Evolutionary conservation across 2,113 vertebrate species (phyloP).

Genomic region (Cyprichromis sp.): DNA sequence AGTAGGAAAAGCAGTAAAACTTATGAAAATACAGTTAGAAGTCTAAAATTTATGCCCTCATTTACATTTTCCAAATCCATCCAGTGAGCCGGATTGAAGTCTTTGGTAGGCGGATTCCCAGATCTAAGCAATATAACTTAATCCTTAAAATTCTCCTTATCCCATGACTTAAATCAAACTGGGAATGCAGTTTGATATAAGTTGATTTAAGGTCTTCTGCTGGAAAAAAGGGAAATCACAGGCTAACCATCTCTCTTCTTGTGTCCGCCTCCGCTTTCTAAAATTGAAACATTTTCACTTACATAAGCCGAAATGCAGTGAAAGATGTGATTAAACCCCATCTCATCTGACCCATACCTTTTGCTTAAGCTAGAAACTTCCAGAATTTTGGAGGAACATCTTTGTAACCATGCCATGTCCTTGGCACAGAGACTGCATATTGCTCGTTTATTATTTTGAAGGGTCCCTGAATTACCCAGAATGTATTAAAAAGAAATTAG

Average conservation of each 20-base stretch:
- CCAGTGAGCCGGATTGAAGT: accelerated
- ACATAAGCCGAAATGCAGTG: neutral
- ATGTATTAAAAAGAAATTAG: neutral
- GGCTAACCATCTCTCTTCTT: neutral
- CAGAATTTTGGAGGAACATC: neutral
- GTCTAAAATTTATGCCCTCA: neutral
- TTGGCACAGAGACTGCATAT: neutral
- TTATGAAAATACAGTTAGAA: neutral
- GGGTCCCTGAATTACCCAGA: neutral
- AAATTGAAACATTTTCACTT: neutral
- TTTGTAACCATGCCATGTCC: neutral
- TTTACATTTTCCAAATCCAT: neutral
- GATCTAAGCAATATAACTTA: neutral
- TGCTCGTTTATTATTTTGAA: neutral
- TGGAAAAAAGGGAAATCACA: neutral
- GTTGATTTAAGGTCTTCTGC: neutral
- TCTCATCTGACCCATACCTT: neutral
- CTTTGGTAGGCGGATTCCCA: accelerated
- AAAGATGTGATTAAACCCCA: neutral
- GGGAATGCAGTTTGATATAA: neutral
- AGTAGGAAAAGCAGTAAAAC: neutral
- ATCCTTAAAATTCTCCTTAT: neutral
- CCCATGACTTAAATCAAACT: neutral
- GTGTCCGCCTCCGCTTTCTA: accelerated
- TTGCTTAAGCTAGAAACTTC: neutral